Percentiles rank a stretch among this genome's conserved stretches.
These are phyloP conservation scores for Myotis findleyi DNA, from an alignment of 2,797 vertebrate genomes.

Conservation along the genomic window DNA sequence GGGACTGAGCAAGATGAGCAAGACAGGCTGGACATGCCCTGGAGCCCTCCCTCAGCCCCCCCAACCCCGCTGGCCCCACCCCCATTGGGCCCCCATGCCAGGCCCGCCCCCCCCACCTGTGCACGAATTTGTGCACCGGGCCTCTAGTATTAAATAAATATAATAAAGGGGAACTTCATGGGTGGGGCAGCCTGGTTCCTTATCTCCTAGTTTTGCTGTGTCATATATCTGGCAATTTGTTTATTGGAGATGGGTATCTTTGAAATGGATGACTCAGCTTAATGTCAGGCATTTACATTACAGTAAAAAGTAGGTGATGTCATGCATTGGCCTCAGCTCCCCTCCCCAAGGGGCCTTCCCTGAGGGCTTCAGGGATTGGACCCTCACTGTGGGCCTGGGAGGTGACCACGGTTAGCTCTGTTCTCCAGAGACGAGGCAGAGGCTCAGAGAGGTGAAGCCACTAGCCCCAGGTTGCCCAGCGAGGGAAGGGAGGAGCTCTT, in stretches of 20 bases:
- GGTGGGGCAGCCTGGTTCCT: background rate
- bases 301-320: background rate
- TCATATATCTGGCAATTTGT: background rate
- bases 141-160: too few species aligned
- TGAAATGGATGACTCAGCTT: background rate
- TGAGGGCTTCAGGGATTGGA: fast-evolving
- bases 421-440: background rate
- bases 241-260: background rate
- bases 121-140: too few species aligned
- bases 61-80: too few species aligned
- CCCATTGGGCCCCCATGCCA: too few species aligned
- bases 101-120: too few species aligned
- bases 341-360: background rate
- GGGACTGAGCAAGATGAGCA: too few species aligned
- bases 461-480: background rate
- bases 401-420: background rate
- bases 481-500: background rate
- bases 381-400: background rate
- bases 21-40: too few species aligned
- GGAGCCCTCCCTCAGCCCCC: too few species aligned
- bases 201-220: background rate
- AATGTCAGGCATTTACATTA: background rate
- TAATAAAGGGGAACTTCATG: background rate
- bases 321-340: background rate
- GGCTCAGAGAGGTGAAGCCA: background rate